Percentiles rank a stretch among this genome's conserved stretches.
phyloP scores from a whole-genome alignment of 2,113 vertebrate genomes.

The Phainopepla nitens region DNA sequence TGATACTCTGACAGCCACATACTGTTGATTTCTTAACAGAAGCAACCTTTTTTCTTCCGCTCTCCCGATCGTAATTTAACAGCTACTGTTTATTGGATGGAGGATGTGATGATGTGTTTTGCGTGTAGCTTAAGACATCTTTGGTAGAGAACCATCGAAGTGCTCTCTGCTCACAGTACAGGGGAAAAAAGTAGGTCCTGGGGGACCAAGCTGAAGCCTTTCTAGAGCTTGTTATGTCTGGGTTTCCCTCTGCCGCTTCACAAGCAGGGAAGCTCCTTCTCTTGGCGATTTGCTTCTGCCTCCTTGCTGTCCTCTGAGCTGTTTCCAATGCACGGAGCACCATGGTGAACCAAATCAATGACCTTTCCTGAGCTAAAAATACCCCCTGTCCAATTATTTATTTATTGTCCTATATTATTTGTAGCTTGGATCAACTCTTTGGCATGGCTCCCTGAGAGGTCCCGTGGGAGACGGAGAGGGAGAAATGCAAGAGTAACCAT shows the following conservation, averaged over 20 bases:
- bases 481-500: neutral
- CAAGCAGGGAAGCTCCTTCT: neutral
- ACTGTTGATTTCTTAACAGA: neutral
- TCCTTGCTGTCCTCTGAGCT: neutral
- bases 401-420: neutral
- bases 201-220: neutral
- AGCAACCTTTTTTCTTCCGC: neutral
- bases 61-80: neutral
- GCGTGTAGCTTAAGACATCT: neutral
- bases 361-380: neutral
- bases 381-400: neutral
- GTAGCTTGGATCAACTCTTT: neutral
- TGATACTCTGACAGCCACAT: neutral
- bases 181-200: neutral
- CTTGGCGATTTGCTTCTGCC: neutral
- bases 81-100: neutral
- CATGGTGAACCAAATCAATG: accelerated
- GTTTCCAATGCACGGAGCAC: neutral
- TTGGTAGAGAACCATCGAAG: neutral
- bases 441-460: neutral
- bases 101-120: neutral
- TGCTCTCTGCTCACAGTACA: neutral
- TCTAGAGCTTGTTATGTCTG: neutral
- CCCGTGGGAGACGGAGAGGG: neutral
- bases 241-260: neutral